Percentiles rank a stretch among this genome's conserved stretches.
Conservation (phyloP, 2,888 invertebrate species). For the Cephus rjabovi region DNA sequence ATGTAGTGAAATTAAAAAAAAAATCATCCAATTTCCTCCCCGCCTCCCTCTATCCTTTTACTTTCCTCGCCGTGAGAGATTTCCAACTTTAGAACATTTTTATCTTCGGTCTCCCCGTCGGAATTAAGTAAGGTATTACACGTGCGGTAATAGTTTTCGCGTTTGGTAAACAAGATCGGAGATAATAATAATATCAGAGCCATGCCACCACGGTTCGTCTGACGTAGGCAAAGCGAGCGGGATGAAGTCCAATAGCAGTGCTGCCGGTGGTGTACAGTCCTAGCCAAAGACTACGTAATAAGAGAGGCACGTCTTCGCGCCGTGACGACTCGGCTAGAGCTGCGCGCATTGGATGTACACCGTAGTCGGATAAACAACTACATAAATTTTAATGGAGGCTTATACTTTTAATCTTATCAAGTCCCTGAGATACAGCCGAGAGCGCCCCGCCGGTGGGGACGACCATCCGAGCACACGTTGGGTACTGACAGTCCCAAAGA, state of each 20-base stretch:
- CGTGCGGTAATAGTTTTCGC: conserved; percentile 17
- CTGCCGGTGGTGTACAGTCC: background rate
- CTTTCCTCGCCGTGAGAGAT: background rate
- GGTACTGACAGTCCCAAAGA: background rate
- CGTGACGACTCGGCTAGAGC: background rate
- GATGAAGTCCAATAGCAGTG: background rate
- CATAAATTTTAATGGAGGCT: conserved; percentile 50
- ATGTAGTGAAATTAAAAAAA: background rate
- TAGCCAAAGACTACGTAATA: background rate
- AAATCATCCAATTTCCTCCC: background rate
- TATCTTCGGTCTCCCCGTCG: background rate
- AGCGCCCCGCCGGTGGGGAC: background rate
- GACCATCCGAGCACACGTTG: background rate
- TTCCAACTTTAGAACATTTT: background rate
- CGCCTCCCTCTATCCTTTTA: no score
- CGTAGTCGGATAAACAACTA: conserved; percentile 39
- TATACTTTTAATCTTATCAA: conserved; percentile 46
- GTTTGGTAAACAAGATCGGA: conserved; percentile 25
- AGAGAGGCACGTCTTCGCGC: background rate
- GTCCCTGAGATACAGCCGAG: conserved; percentile 29
- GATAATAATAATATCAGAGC: conserved; percentile 1
- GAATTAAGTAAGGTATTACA: conserved; percentile 2
- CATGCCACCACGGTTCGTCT: background rate
- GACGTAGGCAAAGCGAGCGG: conserved; percentile 3
- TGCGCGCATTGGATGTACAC: conserved; percentile 13